Base-by-base conservation (phyloP, 2,888 invertebrate genomes). In the Macrophya annulata region DNA sequence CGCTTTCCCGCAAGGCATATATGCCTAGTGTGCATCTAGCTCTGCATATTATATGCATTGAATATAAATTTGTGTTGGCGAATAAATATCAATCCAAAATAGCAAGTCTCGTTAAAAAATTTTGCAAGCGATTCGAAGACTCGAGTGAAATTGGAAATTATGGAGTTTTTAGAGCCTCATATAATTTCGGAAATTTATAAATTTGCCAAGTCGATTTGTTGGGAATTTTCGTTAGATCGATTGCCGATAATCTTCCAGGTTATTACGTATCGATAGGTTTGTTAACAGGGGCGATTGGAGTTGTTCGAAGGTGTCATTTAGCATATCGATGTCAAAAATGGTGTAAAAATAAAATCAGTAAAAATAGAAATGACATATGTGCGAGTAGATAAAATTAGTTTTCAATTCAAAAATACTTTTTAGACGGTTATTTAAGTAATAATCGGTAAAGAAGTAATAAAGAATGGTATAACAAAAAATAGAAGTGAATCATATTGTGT, bases 11-110 rank as follows among this genome's bases (percentile, higher is more conserved):
- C 31, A 12, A 25, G 12, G 4, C 62, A 25, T 48, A 1, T 62
- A 25, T 3, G 25, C 21, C 62, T 62, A 25, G 21, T 25, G 10
- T 62, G 62, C 62, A 62, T 62, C 62, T 25, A 62, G 12, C 62
- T 62, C 62, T 4, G 25, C 37, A 71, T n/a, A n/a, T n/a, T n/a
- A n/a, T n/a, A n/a, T 71, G 74, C 25, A 45, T n/a, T 21, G 43
- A 74, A 74, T 74, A 71, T 74, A 74, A 43, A 74, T 45, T 25
- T 25, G 45, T 74, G n/a, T 74, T 45, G 74, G n/a, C 9, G n/a
- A 45, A 74, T 25, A 45, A 74, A 74, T 74, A 74, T 9, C 74
- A 74, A 74, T 71, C 71, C 40, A 9, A 25, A 17, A 25, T n/a
- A 55, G 55, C 55, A 12, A 21, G 12, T n/a, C 12, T 74, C 74